phyloP scores from a whole-genome alignment of 2,113 vertebrate species.

The Lampris incognitus region DNA sequence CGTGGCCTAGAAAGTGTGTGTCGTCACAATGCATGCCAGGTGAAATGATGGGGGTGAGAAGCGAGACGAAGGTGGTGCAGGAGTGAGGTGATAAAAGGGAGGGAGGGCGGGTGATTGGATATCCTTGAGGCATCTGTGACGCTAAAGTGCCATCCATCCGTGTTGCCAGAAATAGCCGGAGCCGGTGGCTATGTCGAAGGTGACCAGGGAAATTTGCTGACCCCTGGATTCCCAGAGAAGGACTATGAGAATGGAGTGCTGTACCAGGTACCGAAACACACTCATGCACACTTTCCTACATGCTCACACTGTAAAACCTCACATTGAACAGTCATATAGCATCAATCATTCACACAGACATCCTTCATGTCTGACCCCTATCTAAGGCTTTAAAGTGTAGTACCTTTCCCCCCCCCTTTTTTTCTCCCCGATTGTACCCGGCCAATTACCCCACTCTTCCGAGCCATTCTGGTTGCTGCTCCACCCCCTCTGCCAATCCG shows the following conservation, averaged over 20 bases:
- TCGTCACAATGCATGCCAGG: background rate
- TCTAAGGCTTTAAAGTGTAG: no score
- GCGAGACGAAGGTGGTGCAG: slow-evolving; percentile 24
- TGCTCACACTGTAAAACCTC: background rate
- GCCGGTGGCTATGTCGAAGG: slow-evolving; percentile 81
- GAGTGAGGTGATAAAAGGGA: background rate
- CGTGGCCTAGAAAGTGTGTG: slow-evolving; percentile 69
- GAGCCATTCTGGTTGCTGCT: no score
- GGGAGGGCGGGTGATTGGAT: slow-evolving; percentile 9
- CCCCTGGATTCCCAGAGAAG: slow-evolving; percentile 72
- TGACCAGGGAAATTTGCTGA: slow-evolving; percentile 78
- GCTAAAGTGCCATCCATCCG: slow-evolving; percentile 60
- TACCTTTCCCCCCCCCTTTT: no score
- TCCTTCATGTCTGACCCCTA: no score
- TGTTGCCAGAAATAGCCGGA: slow-evolving; percentile 78
- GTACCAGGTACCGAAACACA: slow-evolving; percentile 76
- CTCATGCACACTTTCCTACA: slow-evolving; percentile 11
- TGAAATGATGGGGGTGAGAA: background rate
- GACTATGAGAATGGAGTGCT: slow-evolving; percentile 73
- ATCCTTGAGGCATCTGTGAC: slow-evolving; percentile 56
- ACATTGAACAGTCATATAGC: background rate
- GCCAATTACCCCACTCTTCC: no score
- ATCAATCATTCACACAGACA: no score
- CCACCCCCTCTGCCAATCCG: no score
- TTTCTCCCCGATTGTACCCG: no score